A percentile compares a stretch with the other conserved stretches of the same genome.
These are phyloP conservation scores for Neostethus bicornis DNA, from an alignment of 2,797 vertebrate species.

Conservation along the genomic window DNA sequence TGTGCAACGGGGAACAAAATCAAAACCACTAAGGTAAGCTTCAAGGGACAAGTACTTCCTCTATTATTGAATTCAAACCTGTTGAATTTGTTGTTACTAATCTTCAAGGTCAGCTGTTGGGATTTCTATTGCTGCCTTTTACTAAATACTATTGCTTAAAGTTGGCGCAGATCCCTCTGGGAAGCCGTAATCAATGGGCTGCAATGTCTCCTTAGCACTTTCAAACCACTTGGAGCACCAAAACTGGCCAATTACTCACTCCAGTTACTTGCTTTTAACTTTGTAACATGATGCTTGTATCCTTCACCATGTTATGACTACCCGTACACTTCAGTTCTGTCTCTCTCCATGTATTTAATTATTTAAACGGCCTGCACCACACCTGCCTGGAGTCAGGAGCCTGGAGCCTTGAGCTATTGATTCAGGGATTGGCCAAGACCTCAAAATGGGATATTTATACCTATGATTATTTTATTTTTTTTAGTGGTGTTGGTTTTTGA, in stretches of 20 bases:
- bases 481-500: conserved; percentile 12
- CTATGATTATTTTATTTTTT: conserved; percentile 23
- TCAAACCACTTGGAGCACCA: conserved; percentile 68
- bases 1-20: conserved; percentile 98
- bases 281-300: conserved; percentile 74
- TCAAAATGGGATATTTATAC: conserved; percentile 50
- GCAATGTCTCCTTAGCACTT: conserved; percentile 77
- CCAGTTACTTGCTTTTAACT: conserved; percentile 80
- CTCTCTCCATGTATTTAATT: conserved; percentile 79
- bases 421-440: conserved; percentile 64
- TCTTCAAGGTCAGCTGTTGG: conserved; percentile 55
- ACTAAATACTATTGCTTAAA: conserved; percentile 58
- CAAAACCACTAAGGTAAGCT: conserved; percentile 94
- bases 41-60: not conserved
- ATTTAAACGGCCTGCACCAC: conserved; percentile 79
- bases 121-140: conserved; percentile 47
- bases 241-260: conserved; percentile 77
- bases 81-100: conserved; percentile 39
- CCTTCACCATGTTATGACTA: conserved; percentile 81
- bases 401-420: conserved; percentile 79
- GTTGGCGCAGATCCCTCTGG: conserved; percentile 22
- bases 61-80: conserved; percentile 24
- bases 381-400: conserved; percentile 78
- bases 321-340: conserved; percentile 68
- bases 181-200: conserved; percentile 63